Evolutionary conservation across 2,888 invertebrate genomes (phyloP), one percentile per base, ranked within the genome.

Genomic region (Abscondita cerata): DNA sequence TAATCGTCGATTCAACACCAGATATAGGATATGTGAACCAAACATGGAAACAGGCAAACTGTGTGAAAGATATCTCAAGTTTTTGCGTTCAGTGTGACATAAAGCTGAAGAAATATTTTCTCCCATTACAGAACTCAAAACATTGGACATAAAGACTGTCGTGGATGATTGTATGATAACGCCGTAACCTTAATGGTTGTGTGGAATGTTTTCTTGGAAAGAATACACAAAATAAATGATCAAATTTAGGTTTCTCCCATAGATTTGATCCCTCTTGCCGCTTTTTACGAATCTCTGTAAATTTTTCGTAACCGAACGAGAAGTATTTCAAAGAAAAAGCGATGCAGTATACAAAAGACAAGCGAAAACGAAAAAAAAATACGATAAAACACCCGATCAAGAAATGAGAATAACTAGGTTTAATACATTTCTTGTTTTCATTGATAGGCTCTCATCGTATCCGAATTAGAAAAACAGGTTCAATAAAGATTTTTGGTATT

Each of bases 161-260:
- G 70, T 15, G 71, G 73, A 25, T 71, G 74, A 54, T 65, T 67
- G 13, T 73, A 73, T 61, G 69, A 70, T 59, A 74, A 74, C 65
- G 72, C 72, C 13, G 51, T 67, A 9, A 74, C 66, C 52, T 15
- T 68, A 59, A 62, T 68, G 62, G 52, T 59, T 52, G 58, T 71
- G 11, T 70, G 70, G 71, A 66, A 64, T 68, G 52, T 62, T 64
- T 19, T 70, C 65, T 67, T 68, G 60, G 64, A 72, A 66, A 64
- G 61, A 61, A 57, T 53, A 25, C 19, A 8, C 53, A 46, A 41
- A 41, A 15, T 41, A 15, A 59, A 52, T 44, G 59, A 44, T 68
- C 60, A 68, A 66, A 66, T 72, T 64, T 67, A 65, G 68, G 48
- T 61, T 64, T 67, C 59, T 34, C 63, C 59, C 51, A 59, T 67